Evolutionary conservation across 2,797 vertebrate genomes (phyloP).

Genomic region (Spatula clypeata): DNA sequence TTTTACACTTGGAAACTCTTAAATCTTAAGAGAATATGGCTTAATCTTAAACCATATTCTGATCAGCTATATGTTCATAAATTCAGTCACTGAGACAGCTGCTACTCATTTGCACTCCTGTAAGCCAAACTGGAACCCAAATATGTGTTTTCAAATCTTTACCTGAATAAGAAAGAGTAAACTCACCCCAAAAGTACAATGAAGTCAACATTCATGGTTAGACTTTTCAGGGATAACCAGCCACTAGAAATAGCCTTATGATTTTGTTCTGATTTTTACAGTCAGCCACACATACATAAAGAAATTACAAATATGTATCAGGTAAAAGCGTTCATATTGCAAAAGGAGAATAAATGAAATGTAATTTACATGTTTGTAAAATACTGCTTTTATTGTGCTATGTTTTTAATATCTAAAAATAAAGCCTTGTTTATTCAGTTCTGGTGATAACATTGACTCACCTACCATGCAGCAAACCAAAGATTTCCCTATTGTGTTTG

Average conservation of each 20-base stretch:
- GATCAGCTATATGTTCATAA: neutral
- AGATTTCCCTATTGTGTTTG: slow-evolving; percentile 64
- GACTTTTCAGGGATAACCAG: neutral
- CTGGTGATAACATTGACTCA: slow-evolving; percentile 74
- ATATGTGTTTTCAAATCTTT: neutral
- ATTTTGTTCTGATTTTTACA: neutral
- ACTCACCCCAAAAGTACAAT: neutral
- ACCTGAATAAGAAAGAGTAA: neutral
- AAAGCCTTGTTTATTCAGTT: slow-evolving; percentile 66
- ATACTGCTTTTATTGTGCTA: neutral
- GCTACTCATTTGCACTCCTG: neutral
- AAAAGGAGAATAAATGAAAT: neutral
- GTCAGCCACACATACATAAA: neutral
- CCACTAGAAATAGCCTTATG: neutral
- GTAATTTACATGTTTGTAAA: neutral
- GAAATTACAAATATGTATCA: neutral
- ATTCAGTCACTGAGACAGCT: neutral
- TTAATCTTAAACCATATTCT: neutral
- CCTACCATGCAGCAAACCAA: neutral
- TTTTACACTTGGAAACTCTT: neutral
- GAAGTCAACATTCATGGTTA: neutral
- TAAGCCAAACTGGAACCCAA: neutral
- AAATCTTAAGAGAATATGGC: neutral
- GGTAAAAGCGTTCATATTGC: neutral
- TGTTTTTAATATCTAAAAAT: slow-evolving; percentile 48